Conservation (phyloP, 2,888 invertebrate species). For the Theretra japonica region DNA sequence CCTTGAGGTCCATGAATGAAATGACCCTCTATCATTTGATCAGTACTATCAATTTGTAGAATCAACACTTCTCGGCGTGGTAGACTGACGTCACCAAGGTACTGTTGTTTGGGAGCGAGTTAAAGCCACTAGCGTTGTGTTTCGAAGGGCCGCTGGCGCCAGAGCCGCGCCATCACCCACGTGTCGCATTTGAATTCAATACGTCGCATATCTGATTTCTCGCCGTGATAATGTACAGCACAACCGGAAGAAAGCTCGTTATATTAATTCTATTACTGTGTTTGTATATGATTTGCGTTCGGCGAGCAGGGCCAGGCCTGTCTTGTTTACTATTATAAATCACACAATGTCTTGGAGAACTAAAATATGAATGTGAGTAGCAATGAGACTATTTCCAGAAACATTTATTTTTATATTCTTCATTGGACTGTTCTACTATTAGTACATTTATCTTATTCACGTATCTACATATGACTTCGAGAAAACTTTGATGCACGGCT, state of each 20-base stretch:
- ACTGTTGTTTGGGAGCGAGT: no score
- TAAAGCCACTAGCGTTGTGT: constrained; percentile 7
- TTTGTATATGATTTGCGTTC: constrained; percentile 31
- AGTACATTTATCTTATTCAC: no score
- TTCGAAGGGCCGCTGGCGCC: constrained; percentile 54
- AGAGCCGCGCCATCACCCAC: constrained; percentile 69
- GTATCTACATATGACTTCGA: no score
- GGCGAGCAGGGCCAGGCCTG: constrained; percentile 37
- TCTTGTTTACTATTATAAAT: constrained; percentile 38
- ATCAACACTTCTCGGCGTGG: no score
- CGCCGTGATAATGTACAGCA: constrained; percentile 55
- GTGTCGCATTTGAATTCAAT: constrained; percentile 76
- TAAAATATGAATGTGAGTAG: constrained; percentile 13
- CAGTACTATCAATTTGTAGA: no score
- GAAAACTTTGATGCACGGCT: no score
- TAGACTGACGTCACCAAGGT: no score
- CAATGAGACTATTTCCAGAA: not conserved
- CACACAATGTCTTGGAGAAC: constrained; percentile 6
- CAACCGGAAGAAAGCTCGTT: constrained; percentile 58
- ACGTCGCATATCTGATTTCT: constrained; percentile 54
- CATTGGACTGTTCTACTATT: no score
- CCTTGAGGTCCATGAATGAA: no score
- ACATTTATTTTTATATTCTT: no score
- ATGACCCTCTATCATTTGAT: no score
- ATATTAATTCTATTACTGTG: constrained; percentile 24